These are phyloP conservation scores for Hydractinia echinata DNA, from an alignment of 30 jellyfish, hydroid and myxozoan genomes.

Conservation along the genomic window DNA sequence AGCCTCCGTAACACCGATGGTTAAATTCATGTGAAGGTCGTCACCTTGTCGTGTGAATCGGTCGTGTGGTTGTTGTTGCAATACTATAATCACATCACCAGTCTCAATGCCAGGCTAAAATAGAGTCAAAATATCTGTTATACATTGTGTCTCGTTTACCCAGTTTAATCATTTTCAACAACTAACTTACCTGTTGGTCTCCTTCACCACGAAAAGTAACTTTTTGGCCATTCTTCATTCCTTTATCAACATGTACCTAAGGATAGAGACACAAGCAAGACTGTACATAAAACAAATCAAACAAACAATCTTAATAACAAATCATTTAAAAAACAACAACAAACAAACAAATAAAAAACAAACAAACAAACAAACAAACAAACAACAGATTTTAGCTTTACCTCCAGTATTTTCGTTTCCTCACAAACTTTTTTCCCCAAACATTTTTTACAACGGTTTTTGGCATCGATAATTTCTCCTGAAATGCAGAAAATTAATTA, in stretches of 20 bases:
- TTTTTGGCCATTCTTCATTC: conserved; percentile 91
- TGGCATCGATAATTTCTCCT: conserved; percentile 92
- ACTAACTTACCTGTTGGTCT: conserved; percentile 81
- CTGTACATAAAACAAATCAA: background rate
- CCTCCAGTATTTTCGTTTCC: conserved; percentile 94
- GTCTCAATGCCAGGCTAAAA: conserved; percentile 90
- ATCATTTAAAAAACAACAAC: background rate
- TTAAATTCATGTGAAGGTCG: conserved; percentile 61
- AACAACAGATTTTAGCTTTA: background rate
- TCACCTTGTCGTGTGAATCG: conserved; percentile 78
- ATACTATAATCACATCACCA: conserved; percentile 88
- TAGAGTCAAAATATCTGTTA: background rate
- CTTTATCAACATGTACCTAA: conserved; percentile 92
- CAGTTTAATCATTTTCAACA: background rate
- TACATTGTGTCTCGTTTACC: background rate
- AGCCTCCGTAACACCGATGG: conserved; percentile 83
- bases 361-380: background rate
- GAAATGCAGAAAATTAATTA: background rate
- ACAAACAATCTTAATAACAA: background rate
- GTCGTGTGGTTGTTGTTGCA: conserved; percentile 75
- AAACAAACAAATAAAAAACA: background rate
- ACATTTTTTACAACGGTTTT: conserved; percentile 86
- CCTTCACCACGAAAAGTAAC: conserved; percentile 90
- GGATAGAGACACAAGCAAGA: background rate
- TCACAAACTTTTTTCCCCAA: conserved; percentile 82